Evolutionary conservation across 2,797 vertebrate genomes (phyloP), one percentile per base, ranked within the genome.

Genomic region (Enteromius afrohamiltoni): DNA sequence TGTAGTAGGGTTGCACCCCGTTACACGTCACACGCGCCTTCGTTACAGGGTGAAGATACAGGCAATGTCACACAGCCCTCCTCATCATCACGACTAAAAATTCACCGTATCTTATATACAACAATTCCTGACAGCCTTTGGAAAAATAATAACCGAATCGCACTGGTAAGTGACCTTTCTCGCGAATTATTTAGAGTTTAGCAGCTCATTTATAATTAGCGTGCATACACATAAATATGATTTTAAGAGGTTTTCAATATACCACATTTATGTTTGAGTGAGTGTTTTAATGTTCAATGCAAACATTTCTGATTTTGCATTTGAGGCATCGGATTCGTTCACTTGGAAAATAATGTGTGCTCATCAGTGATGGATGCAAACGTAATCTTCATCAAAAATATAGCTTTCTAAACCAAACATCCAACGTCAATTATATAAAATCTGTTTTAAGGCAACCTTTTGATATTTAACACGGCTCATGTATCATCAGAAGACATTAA

Each of bases 1-100:
- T 92, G 91, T 86, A 73, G 88, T 87, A 85, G 79, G 79, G 85
- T 83, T 86, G 86, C 85, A 77, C 77, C 82, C 75, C 77, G 42
- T 37, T 42, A n/a, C 64, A 81, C 81, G 71, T 83, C 78, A 82
- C 40, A 70, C 80, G 74, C 73, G 79, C 80, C 79, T 78, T 81
- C 77, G 76, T 85, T 71, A 75, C 85, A 86, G 80, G 81, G 87
- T 73, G 45, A 86, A 83, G 64, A 75, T 86, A 80, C 88, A 73
- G 84, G 78, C 80, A 37, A 86, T 81, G 60, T 65, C 84, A 83
- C 85, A 82, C 81, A 64, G 67, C 60, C 77, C 21, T 76, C 40
- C 67, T 67, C 31, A 80, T 67, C 68, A 71, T 51, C 29, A 73
- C 53, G 37, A 58, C 82, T 64, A 81, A 29, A 69, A 29, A 60